Evolutionary conservation across 2,888 invertebrate species (phyloP), one percentile per base, ranked within the genome.

Genomic region (Agonopterix alstromeriana): DNA sequence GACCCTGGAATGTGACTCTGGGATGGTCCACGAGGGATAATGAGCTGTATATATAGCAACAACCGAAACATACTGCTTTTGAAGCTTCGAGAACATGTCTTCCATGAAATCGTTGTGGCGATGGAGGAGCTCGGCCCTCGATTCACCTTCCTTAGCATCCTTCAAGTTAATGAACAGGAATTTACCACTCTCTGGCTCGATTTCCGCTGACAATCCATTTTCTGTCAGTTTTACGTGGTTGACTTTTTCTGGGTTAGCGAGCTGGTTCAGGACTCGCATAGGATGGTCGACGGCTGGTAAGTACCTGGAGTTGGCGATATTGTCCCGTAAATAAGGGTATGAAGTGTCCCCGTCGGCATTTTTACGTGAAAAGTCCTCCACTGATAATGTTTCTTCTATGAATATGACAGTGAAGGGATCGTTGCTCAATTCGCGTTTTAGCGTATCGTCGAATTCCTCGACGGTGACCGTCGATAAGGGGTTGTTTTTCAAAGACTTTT

Each of bases 271-370:
- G 0, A 89, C 90, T 1, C 78, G 75, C 9, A 92, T 52, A 0
- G 94, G 90, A 51, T 90, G 86, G 43, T 91, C 86, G 0, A 94
- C 94, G 12, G 90, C 88, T 8, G 93, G 90, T 47, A 92, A 76
- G 67, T 93, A 94, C 1, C 89, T 75, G 14, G 87, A 65, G 1
- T 74, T 59, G 0, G 58, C 58, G 10, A 83, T 65, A 35, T 82
- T 68, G 0, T 69, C 56, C 8, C 75, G 74, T 10, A 91, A 65
- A 57, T 79, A 86, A 1, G 86, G 76, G 56, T 76, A 89, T 0
- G 75, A 62, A 0, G 75, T 69, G n/a, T 73, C 60, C 3, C 85
- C 85, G 9, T 84, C 78, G 43, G 65, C 65, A 55, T 82, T 84
- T 67, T 88, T 88, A 49, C 74, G 70, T 3, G 89, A 90, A 48